These are phyloP conservation scores for Cebidichthys violaceus DNA, from an alignment of 2,113 vertebrate species.

Conservation along the genomic window DNA sequence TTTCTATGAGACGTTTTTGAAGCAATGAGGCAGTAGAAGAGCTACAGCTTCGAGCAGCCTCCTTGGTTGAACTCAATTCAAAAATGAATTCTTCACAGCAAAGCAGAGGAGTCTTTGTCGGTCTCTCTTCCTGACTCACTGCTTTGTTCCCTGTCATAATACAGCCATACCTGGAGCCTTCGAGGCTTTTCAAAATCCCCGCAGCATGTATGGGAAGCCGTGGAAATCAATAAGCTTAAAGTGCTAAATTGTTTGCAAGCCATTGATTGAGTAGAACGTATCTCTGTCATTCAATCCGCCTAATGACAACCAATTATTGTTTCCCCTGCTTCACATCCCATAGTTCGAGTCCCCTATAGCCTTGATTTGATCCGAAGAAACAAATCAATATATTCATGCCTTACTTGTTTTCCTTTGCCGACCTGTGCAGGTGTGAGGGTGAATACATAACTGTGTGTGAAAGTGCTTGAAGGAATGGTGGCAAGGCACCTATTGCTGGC, in stretches of 20 bases:
- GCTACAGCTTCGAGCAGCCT: slow-evolving; percentile 18
- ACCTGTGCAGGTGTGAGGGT: slow-evolving; percentile 54
- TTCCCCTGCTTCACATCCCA: slow-evolving; percentile 46
- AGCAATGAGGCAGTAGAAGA: slow-evolving; percentile 31
- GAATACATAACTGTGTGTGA: slow-evolving; percentile 26
- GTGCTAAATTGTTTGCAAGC: slow-evolving; percentile 70
- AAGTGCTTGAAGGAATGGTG: slow-evolving; percentile 17
- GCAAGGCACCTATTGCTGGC: slow-evolving; percentile 13
- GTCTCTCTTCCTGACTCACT: slow-evolving; percentile 39
- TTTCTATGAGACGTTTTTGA: slow-evolving; percentile 26
- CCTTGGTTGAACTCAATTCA: slow-evolving; percentile 23
- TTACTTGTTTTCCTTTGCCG: slow-evolving; percentile 66
- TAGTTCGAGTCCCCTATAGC: slow-evolving; percentile 17
- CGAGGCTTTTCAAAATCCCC: slow-evolving; percentile 53
- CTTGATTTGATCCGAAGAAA: slow-evolving; percentile 51
- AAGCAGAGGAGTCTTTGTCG: slow-evolving; percentile 44
- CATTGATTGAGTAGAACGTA: slow-evolving; percentile 65
- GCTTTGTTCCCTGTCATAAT: slow-evolving; percentile 54
- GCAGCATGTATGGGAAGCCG: slow-evolving; percentile 49
- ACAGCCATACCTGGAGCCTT: slow-evolving; percentile 48
- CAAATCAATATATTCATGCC: slow-evolving; percentile 68
- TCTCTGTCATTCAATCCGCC: slow-evolving; percentile 63
- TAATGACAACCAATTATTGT: slow-evolving; percentile 70
- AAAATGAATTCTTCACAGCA: slow-evolving; percentile 29
- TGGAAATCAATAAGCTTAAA: slow-evolving; percentile 67